Evolutionary conservation across 2,113 vertebrate species (phyloP), one percentile per base, ranked within the genome.

Genomic region (Labeo rohita): DNA sequence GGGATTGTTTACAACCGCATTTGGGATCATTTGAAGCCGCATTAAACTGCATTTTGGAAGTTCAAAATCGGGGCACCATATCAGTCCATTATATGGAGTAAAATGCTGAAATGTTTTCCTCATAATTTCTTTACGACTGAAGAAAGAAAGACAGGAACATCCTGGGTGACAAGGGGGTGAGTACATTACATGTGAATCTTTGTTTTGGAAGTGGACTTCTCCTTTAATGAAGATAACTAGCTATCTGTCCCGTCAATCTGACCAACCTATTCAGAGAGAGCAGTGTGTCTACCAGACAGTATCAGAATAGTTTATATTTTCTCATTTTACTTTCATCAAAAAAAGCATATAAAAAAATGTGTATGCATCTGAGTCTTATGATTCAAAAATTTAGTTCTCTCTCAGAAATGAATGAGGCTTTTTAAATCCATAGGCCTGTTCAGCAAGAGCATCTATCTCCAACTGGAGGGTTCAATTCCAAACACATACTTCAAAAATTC

Each of bases 291-390:
- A 65, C 78, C 76, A 85, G 45, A 47, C 45, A 65, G 23, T 63
- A 50, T 52, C 39, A 43, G 2, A n/a, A 72, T 70, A 73, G 45
- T 88, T 3, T 10, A 80, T 34, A 75, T 47, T 73, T 68, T 80
- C 63, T 74, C 68, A 84, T 80, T 79, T 80, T 68, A 23, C 39
- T 80, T 87, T 72, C 75, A 84, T 66, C 61, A 75, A 49, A 87
- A 77, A 70, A 63, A n/a, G 54, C 73, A 56, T 74, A 70, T 56
- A 59, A 10, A n/a, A 74, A 75, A 54, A 79, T 56, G n/a, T 52
- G 6, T 79, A 88, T 88, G 80, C 8, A 83, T 83, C 87, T 86
- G 80, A 65, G 84, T 81, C 77, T 63, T 76, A 45, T 23, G 77
- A 83, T 65, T 86, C 9, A 86, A 73, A 83, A 83, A 52, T 59